Percentiles rank a stretch among this genome's conserved stretches.
Conservation (phyloP, 2,888 invertebrate species). For the Agriotes lineatus region DNA sequence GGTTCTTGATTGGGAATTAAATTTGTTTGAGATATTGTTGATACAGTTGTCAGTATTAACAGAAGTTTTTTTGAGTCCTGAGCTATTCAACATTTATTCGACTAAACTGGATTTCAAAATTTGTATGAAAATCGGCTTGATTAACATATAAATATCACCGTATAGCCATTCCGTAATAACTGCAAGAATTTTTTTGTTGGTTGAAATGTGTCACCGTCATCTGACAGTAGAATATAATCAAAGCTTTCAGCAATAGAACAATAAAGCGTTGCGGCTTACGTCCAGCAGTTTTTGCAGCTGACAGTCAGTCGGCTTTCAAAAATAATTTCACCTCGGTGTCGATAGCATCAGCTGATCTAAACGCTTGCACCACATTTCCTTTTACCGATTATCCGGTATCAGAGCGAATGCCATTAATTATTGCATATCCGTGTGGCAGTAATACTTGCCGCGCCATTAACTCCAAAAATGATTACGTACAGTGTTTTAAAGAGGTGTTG, state of each 20-base stretch:
- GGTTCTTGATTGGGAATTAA: too few species aligned
- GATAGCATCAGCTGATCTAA: background rate
- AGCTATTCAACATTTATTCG: too few species aligned
- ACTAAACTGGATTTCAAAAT: too few species aligned
- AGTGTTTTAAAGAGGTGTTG: background rate
- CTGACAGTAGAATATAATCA: background rate
- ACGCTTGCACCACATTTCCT: background rate
- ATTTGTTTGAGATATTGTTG: too few species aligned
- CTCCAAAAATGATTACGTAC: background rate
- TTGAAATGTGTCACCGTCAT: too few species aligned
- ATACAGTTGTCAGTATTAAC: too few species aligned
- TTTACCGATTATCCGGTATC: background rate
- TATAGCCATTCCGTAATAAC: too few species aligned
- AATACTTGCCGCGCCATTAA: background rate
- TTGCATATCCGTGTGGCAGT: background rate
- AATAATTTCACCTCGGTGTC: conserved; percentile 9
- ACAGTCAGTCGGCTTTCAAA: conserved; percentile 7
- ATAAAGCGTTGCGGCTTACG: background rate
- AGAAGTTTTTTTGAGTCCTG: too few species aligned
- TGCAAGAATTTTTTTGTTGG: too few species aligned
- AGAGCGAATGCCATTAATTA: background rate
- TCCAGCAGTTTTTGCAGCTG: conserved; percentile 1
- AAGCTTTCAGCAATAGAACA: background rate
- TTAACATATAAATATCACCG: too few species aligned
- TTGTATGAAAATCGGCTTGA: too few species aligned